Evolutionary conservation across 1,140 invertebrate species (phyloP), one percentile per base, ranked within the genome.

Genomic region (Cataglyphis hispanica): DNA sequence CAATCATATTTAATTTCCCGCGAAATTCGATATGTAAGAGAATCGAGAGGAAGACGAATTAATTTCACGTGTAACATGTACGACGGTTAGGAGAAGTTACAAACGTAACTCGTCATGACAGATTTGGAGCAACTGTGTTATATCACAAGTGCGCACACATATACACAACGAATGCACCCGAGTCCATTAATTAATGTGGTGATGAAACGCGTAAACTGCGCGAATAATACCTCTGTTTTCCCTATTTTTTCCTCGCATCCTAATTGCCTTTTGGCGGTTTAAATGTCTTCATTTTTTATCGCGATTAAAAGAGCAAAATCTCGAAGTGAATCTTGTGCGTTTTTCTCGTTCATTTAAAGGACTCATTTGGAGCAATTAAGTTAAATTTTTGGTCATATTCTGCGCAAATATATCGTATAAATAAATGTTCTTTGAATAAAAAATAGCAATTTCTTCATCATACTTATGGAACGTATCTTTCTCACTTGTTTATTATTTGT

Each of bases 121-220:
- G 89, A 93, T 93, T 92, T 91, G 87, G 89, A 93, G 89, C 90
- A 92, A 91, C 66, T 76, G 72, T 66, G 25, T 46, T 76, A 74
- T 84, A 53, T 64, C 74, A 69, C 19, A 25, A 69, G 74, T 86
- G 63, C 63, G 80, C 76, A 85, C 25, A 50, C 58, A 16, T 25
- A 72, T 31, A 31, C 66, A 88, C 87, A 85, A 60, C 74, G 76
- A 83, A 89, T 40, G 50, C 37, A 84, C 60, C 87, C 84, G 88
- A 93, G 93, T 93, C 91, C 92, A 93, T 93, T 93, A 94, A 94
- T 94, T 93, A 93, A 88, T 88, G 87, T 88, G 87, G 88, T 91
- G 90, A 93, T 93, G 91, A 93, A 92, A 87, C 87, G 89, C 85
- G 61, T 84, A 84, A 87, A 89, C 72, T 31, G 78, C 56, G 40